Base-by-base conservation (phyloP, 2,113 vertebrate genomes). In the Phoenicopterus ruber region DNA sequence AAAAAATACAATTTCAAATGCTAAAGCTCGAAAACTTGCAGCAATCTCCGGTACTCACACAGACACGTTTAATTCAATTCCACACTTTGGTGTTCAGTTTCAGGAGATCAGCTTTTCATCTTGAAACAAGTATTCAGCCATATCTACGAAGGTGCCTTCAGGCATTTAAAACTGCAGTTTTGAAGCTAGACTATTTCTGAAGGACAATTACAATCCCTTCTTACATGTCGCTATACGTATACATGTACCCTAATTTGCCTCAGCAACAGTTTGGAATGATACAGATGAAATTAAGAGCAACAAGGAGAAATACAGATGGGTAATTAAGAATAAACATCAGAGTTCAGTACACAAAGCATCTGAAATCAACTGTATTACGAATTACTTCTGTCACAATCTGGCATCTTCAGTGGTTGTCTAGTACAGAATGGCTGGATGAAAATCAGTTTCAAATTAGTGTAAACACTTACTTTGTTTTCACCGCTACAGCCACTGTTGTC, bases 401-500 rank as follows among this genome's bases (percentile, higher is more conserved):
- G 22, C 70, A 34, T 2, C 31, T 7, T 2, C 34, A 69, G 50
- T 1, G 18, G 24, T 1, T 59, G 26, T 21, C 28, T 32, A 18
- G 50, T 2, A 38, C 11, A 1, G 9, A 50, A 61, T 0, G 4
- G n/a, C 13, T n/a, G 19, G 4, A 67, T 8, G 40, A 47, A 93
- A 81, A 80, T 26, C 2, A 17, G 0, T 13, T 87, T 34, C 54
- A 82, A 55, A 79, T 16, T 25, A 87, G 18, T 10, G 42, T 10
- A 6, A 42, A 3, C 29, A 24, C 93, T 97, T 72, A 98, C 98
- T 95, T 98, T 98, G 95, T 98, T 98, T 85, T 99, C 99, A 40
- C 98, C 99, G 31, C 99, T 99, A 74, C 99, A 99, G 92, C 99
- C 99, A 86, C 99, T 99, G 97, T 99, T 99, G 96, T 99, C 99